Percentiles rank a stretch among this genome's conserved stretches.
Evolutionary conservation across 2,797 vertebrate species (phyloP).

Genomic region (Allobates femoralis): DNA sequence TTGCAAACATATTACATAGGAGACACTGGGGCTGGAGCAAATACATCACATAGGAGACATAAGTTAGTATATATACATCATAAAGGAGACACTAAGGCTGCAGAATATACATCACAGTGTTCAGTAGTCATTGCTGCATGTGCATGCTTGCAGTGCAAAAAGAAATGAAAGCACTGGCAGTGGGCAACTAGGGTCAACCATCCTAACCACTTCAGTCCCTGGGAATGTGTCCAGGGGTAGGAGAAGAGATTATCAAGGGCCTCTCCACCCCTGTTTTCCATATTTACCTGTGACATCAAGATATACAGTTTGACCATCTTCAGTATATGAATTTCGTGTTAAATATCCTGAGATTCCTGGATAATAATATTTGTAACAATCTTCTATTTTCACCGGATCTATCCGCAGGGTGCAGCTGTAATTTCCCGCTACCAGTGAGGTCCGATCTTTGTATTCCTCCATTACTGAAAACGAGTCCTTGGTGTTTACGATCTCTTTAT

Average conservation of each 20-base stretch:
- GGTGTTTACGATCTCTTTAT: constrained; percentile 75
- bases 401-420: constrained; percentile 42
- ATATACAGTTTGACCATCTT: background rate
- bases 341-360: background rate
- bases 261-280: background rate
- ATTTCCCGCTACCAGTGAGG: constrained; percentile 65
- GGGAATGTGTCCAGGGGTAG: too few relatives aligned
- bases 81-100: too few relatives aligned
- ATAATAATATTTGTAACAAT: background rate
- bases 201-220: too few relatives aligned
- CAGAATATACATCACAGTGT: too few relatives aligned
- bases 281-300: constrained; percentile 2
- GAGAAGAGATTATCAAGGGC: background rate
- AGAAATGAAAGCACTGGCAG: too few relatives aligned
- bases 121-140: too few relatives aligned
- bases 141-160: too few relatives aligned
- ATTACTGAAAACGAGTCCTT: constrained; percentile 64
- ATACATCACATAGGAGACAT: too few relatives aligned
- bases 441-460: constrained; percentile 70
- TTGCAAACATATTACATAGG: too few relatives aligned
- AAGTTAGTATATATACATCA: too few relatives aligned
- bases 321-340: background rate
- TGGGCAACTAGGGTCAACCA: too few relatives aligned
- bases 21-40: too few relatives aligned
- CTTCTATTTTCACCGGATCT: constrained; percentile 17